A percentile compares a stretch with the other conserved stretches of the same genome.
These are phyloP conservation scores for Grantiella picta DNA, from an alignment of 2,113 vertebrate genomes.

Conservation along the genomic window DNA sequence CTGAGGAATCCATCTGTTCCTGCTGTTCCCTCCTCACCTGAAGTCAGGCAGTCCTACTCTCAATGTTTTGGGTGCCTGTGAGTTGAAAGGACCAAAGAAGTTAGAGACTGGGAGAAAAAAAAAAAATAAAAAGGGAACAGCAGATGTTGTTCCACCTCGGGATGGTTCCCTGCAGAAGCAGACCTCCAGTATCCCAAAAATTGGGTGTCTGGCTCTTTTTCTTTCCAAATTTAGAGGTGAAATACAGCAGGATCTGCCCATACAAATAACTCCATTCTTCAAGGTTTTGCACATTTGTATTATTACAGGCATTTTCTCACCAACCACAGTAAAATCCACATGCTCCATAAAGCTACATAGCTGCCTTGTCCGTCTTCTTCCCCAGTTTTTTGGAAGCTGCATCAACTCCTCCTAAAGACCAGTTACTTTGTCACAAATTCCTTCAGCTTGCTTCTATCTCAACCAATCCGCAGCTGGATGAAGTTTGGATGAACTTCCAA, in stretches of 20 bases:
- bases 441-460: background rate
- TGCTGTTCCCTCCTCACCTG: background rate
- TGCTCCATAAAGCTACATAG: background rate
- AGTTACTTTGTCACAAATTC: background rate
- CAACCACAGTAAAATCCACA: background rate
- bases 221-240: background rate
- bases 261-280: background rate
- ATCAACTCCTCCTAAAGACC: background rate
- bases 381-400: background rate
- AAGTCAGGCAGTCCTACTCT: background rate
- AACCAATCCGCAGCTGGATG: background rate
- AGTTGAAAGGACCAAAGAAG: background rate
- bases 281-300: background rate
- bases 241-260: background rate
- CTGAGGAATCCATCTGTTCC: constrained; percentile 10
- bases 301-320: background rate
- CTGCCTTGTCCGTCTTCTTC: background rate
- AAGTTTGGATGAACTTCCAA: background rate
- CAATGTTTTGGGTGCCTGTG: background rate
- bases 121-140: background rate
- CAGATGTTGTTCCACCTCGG: background rate
- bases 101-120: background rate
- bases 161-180: background rate
- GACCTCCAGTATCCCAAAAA: background rate
- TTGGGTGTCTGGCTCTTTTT: background rate